phyloP scores from a whole-genome alignment of 2,113 vertebrate genomes.

The Proterorhinus semilunaris region DNA sequence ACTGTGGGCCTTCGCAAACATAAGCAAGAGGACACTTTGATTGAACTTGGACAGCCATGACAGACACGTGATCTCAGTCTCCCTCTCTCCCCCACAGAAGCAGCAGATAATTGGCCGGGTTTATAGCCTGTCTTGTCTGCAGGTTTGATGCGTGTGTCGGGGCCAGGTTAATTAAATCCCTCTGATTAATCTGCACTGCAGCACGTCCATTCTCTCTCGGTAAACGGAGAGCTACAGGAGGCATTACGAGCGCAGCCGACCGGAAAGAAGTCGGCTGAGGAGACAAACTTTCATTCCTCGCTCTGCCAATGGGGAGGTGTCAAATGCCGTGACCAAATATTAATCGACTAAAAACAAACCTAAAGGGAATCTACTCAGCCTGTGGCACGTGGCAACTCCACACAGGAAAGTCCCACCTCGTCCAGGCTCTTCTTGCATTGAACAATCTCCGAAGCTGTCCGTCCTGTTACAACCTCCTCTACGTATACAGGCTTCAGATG shows the following conservation, averaged over 20 bases:
- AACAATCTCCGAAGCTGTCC: too few species aligned
- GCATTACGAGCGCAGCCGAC: conserved; percentile 48
- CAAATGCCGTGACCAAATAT: conserved; percentile 19
- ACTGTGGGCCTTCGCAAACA: neutral
- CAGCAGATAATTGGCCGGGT: conserved; percentile 75
- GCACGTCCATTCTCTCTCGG: conserved; percentile 58
- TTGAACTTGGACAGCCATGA: conserved; percentile 26
- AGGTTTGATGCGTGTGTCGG: conserved; percentile 71
- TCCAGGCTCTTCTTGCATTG: too few species aligned
- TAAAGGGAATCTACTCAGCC: too few species aligned
- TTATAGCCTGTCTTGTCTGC: conserved; percentile 76
- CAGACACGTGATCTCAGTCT: conserved; percentile 1
- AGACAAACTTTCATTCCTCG: conserved; percentile 42
- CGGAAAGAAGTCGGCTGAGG: conserved; percentile 52
- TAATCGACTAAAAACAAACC: neutral
- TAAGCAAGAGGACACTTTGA: conserved; percentile 9
- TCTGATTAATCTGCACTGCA: conserved; percentile 78
- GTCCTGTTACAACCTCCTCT: too few species aligned
- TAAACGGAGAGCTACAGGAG: conserved; percentile 25
- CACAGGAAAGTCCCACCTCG: too few species aligned
- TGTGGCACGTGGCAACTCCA: too few species aligned
- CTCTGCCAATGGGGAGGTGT: conserved; percentile 23
- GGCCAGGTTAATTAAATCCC: conserved; percentile 79
- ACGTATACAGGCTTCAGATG: too few species aligned
- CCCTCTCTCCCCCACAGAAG: neutral